phyloP scores from a whole-genome alignment of 1,140 invertebrate genomes.

The Drosophila navojoa region DNA sequence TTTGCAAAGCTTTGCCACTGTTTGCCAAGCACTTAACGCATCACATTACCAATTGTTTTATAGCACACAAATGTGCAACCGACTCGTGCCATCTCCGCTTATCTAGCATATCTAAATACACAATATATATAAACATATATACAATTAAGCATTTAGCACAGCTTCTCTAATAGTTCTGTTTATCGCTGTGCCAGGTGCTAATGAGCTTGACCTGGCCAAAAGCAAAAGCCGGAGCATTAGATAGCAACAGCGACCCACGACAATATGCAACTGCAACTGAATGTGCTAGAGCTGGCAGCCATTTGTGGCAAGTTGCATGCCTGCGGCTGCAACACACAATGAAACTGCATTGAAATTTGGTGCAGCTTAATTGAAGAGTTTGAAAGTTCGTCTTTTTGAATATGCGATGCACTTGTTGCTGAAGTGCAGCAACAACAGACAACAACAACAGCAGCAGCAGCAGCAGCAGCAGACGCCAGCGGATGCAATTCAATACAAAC shows the following conservation, averaged over 20 bases:
- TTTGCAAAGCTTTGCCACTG: not conserved
- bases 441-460: slow-evolving; percentile 26
- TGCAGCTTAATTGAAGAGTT: slow-evolving; percentile 29
- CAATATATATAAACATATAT: not conserved
- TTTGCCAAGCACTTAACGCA: not conserved
- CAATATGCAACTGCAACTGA: not conserved
- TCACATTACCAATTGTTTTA: not conserved
- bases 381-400: slow-evolving; percentile 16
- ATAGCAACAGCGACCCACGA: not conserved
- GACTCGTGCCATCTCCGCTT: not conserved
- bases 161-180: slow-evolving; percentile 5
- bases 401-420: slow-evolving; percentile 74
- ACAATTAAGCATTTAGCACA: not conserved
- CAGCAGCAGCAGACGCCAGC: slow-evolving; percentile 35
- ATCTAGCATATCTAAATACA: not conserved
- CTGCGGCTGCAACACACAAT: not conserved
- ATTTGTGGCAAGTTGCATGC: slow-evolving; percentile 1
- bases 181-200: not conserved
- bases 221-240: not conserved
- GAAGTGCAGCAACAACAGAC: slow-evolving; percentile 56
- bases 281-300: no score
- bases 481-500: slow-evolving; percentile 80
- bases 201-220: slow-evolving; percentile 16
- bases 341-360: slow-evolving; percentile 57
- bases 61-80: not conserved